A percentile compares a stretch with the other conserved stretches of the same genome.
These are phyloP conservation scores for Vesta saturnalis DNA, from an alignment of 2,888 invertebrate genomes.

Conservation along the genomic window DNA sequence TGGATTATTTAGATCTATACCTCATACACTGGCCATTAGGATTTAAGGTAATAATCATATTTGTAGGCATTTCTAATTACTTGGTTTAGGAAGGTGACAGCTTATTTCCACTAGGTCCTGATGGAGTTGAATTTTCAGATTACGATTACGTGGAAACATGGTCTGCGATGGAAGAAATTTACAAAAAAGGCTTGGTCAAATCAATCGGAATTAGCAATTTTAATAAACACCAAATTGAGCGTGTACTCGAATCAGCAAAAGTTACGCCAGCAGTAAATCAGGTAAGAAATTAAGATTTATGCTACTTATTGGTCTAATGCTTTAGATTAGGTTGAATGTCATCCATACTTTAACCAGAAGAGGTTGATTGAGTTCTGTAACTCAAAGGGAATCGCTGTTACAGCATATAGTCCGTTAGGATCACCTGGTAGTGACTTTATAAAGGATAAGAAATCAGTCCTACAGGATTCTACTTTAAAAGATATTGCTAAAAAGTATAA, in stretches of 20 bases:
- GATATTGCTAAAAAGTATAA: slow-evolving; percentile 70
- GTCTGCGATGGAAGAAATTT: slow-evolving; percentile 81
- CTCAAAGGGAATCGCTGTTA: slow-evolving; percentile 71
- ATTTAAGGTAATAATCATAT: slow-evolving; percentile 68
- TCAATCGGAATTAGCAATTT: slow-evolving; percentile 90
- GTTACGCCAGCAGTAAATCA: slow-evolving; percentile 75
- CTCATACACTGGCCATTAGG: slow-evolving; percentile 92
- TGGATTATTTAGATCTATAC: slow-evolving; percentile 85
- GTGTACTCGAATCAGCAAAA: slow-evolving; percentile 70
- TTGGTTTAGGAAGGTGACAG: slow-evolving; percentile 67
- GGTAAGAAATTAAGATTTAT: slow-evolving; percentile 43
- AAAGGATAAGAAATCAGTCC: slow-evolving; percentile 73
- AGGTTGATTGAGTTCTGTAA: slow-evolving; percentile 76
- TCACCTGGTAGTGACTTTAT: slow-evolving; percentile 88
- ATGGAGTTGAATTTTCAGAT: slow-evolving; percentile 65
- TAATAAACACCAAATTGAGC: slow-evolving; percentile 77
- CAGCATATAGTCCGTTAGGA: slow-evolving; percentile 87
- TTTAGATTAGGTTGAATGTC: slow-evolving; percentile 77
- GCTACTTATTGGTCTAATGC: neutral
- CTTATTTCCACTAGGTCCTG: slow-evolving; percentile 67
- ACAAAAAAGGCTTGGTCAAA: slow-evolving; percentile 73
- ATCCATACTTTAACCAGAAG: slow-evolving; percentile 80
- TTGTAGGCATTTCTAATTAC: neutral
- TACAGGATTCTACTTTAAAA: slow-evolving; percentile 77
- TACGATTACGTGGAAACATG: slow-evolving; percentile 80